Percentiles rank a stretch among this genome's conserved stretches.
Conservation (phyloP, 2,113 vertebrate species). For the Solea solea region DNA sequence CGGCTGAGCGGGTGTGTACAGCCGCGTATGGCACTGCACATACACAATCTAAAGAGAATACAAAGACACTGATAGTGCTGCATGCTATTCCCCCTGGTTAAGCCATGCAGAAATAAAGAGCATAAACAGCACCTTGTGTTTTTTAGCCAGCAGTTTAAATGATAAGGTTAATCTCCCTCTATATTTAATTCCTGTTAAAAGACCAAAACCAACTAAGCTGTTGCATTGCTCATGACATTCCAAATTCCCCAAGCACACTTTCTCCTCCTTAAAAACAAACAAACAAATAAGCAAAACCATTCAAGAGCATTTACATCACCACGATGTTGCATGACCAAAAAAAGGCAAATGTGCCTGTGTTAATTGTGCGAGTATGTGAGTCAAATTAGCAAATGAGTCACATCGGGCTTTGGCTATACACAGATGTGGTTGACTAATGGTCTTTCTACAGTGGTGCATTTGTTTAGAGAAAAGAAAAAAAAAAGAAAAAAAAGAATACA, state of each 20-base stretch:
- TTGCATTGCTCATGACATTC: not conserved
- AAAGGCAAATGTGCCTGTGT: not conserved
- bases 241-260: not conserved
- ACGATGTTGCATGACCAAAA: not conserved
- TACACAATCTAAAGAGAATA: not conserved
- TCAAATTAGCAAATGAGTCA: not conserved
- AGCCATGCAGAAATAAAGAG: not conserved
- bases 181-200: not conserved
- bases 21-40: not conserved
- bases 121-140: not conserved
- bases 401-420: not conserved
- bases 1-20: conserved; percentile 25
- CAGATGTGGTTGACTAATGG: not conserved
- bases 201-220: not conserved
- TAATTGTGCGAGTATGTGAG: not conserved
- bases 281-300: not conserved
- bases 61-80: not conserved
- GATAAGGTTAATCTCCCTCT: not conserved
- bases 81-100: not conserved
- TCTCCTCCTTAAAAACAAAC: no score
- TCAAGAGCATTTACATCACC: not conserved
- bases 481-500: not conserved
- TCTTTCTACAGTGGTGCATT: not conserved
- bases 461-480: not conserved
- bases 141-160: not conserved